These are phyloP conservation scores for Chaenocephalus aceratus DNA, from an alignment of 2,113 vertebrate species.

Conservation along the genomic window DNA sequence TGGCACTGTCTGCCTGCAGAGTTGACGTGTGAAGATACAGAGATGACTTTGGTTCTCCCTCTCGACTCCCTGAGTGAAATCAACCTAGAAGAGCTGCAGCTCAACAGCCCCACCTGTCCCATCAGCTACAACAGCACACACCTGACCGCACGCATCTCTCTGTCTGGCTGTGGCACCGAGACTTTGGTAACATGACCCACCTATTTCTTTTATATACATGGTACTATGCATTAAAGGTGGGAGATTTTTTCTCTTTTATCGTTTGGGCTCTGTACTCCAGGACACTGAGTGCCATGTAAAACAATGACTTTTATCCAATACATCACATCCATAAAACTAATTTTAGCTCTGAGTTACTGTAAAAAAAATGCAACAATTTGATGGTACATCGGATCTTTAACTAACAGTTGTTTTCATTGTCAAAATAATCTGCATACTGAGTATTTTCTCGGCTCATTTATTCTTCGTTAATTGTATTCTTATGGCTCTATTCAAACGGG, in stretches of 20 bases:
- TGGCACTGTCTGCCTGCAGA: slow-evolving; percentile 54
- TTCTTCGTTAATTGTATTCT: background rate
- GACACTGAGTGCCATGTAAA: background rate
- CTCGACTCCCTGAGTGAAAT: slow-evolving; percentile 60
- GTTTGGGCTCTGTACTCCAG: background rate
- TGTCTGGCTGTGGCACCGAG: slow-evolving; percentile 79
- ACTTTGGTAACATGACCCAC: slow-evolving; percentile 64
- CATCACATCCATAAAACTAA: background rate
- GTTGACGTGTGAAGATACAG: slow-evolving; percentile 65
- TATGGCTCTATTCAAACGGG: background rate
- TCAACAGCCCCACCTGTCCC: slow-evolving; percentile 78
- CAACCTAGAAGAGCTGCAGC: slow-evolving; percentile 68
- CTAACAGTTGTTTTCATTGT: background rate
- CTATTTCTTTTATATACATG: background rate
- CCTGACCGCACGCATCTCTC: slow-evolving; percentile 66
- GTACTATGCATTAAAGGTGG: background rate
- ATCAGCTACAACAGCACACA: slow-evolving; percentile 76
- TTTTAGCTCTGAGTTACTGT: background rate
- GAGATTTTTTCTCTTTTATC: background rate
- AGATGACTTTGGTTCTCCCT: slow-evolving; percentile 78
- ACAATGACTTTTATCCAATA: background rate
- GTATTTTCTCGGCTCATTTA: background rate
- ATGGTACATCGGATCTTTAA: background rate
- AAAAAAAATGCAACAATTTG: background rate
- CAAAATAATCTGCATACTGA: background rate